These are phyloP conservation scores for Barypeithes pellucidus DNA, from an alignment of 2,888 invertebrate genomes.

Conservation along the genomic window DNA sequence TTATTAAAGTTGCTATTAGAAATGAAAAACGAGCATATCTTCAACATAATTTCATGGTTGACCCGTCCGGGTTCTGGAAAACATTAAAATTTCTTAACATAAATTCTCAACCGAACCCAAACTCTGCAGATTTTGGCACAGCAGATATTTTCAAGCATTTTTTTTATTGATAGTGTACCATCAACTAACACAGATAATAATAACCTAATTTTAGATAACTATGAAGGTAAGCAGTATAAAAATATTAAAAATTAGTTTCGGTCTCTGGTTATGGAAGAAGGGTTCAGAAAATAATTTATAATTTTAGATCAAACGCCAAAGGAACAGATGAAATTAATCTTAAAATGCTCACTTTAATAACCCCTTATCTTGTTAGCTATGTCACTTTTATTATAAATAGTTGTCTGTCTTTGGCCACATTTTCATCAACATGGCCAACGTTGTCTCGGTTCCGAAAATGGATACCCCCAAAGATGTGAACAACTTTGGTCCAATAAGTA, in stretches of 20 bases:
- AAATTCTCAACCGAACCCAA: background rate
- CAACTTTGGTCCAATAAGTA: background rate
- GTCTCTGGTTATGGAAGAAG: background rate
- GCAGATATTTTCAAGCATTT: background rate
- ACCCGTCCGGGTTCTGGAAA: background rate
- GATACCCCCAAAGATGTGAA: background rate
- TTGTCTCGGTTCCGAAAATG: background rate
- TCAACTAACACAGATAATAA: background rate
- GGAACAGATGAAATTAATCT: background rate
- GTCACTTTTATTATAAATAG: slow-evolving; percentile 5
- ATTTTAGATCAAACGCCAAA: background rate
- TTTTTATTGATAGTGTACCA: background rate
- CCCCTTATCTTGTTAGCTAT: background rate
- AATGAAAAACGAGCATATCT: background rate
- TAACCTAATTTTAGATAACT: background rate
- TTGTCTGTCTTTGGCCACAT: background rate
- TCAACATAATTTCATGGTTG: background rate
- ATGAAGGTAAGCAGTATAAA: background rate
- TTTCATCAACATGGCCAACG: background rate
- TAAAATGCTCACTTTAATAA: background rate
- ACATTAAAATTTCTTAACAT: background rate
- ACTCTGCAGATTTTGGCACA: background rate
- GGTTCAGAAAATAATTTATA: background rate
- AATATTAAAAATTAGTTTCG: background rate
- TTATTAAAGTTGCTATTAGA: background rate